Percentiles rank a stretch among this genome's conserved stretches.
Evolutionary conservation across 2,113 vertebrate species (phyloP).

Genomic region (Bothrops jararaca): DNA sequence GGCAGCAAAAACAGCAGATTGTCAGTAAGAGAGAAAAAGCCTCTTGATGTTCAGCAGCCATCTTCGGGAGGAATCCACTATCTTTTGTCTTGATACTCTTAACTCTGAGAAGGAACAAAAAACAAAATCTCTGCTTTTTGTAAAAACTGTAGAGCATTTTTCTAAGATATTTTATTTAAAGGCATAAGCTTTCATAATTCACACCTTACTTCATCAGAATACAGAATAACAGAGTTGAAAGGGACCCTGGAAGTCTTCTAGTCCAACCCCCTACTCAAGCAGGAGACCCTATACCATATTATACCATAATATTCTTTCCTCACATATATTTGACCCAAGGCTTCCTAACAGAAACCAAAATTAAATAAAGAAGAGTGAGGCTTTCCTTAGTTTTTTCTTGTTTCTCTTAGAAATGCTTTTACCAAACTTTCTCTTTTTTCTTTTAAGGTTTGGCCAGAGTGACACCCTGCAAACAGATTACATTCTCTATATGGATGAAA

Average conservation of each 20-base stretch:
- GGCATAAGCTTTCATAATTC: background rate
- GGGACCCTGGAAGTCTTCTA: background rate
- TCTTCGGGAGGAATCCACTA: background rate
- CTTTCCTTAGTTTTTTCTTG: background rate
- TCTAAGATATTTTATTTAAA: background rate
- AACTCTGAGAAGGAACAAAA: background rate
- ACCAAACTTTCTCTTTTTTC: background rate
- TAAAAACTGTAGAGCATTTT: background rate
- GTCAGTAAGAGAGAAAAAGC: background rate
- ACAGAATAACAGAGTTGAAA: background rate
- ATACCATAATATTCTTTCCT: background rate
- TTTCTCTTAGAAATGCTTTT: background rate
- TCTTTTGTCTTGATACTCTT: background rate
- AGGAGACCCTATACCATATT: background rate
- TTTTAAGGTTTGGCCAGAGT: conserved; percentile 50
- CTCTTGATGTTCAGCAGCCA: background rate
- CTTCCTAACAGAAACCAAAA: background rate
- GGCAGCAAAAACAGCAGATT: background rate
- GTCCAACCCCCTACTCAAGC: background rate
- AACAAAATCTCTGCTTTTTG: background rate
- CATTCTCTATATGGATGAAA: conserved; percentile 76
- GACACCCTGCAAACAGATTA: conserved; percentile 73
- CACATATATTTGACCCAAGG: background rate
- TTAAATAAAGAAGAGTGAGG: background rate
- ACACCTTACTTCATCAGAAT: background rate